Base-by-base conservation (phyloP, 2,888 invertebrate species). In the Drosophila quinaria region DNA sequence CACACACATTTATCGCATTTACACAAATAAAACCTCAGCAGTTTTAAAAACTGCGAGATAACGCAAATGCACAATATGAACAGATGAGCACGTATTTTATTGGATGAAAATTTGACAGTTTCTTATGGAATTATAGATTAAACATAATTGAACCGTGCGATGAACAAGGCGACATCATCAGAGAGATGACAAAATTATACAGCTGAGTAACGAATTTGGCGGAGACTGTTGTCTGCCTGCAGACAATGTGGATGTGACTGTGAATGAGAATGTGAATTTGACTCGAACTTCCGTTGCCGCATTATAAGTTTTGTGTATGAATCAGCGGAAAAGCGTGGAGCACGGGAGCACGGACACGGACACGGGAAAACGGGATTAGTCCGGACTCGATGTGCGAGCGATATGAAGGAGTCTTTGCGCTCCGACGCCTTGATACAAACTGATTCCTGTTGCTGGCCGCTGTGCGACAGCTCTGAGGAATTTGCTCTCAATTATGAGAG, bases 381-480 rank as follows among this genome's bases (percentile, higher is more conserved):
- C 17, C 13, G 33, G 2, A 37, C 4, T 31, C 5, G 25, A 25
- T 25, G 22, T 25, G 39, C 50, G n/a, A 25, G n/a, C 46, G 41
- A 51, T 9, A 29, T 33, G 13, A 13, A 61, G 11, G 11, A 61
- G 44, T 55, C 73, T 67, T 67, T 42, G 78, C 74, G 65, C 71
- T 75, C 69, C 66, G 58, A 66, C 63, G 81, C 69, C 76, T 78
- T 62, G 54, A 46, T 67, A 69, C 72, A 73, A 83, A 88, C 89
- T 85, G 66, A 86, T 83, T 84, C 73, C 83, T 80, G 88, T 85
- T 86, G 86, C 82, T 87, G 75, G 42, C 31, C 15, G 61, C 52
- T 39, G 33, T 46, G 51, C 29, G 44, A 56, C 19, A 35, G 22
- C 31, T 46, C 46, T 29, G 55, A 56, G 35, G 55, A 72, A 59